phyloP scores from a whole-genome alignment of 2,113 vertebrate genomes.

The Lutjanus erythropterus region DNA sequence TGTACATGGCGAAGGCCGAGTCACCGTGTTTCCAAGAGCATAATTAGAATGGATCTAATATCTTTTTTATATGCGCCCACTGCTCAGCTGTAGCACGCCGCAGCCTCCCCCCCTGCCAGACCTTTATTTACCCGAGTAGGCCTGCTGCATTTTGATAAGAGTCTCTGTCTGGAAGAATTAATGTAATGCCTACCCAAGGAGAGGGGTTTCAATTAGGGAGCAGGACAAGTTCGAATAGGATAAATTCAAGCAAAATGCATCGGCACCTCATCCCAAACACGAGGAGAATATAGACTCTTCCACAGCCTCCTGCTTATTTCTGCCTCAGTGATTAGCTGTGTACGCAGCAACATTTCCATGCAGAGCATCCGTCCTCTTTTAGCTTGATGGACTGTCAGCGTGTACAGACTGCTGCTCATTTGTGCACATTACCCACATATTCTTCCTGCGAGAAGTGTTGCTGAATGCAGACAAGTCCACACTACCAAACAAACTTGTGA shows the following conservation, averaged over 20 bases:
- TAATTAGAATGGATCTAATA: constrained; percentile 67
- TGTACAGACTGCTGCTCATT: constrained; percentile 47
- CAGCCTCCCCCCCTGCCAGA: constrained; percentile 70
- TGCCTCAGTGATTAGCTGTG: constrained; percentile 24
- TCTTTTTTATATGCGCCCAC: constrained; percentile 51
- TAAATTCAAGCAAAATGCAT: constrained; percentile 55
- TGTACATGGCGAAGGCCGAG: constrained; percentile 32
- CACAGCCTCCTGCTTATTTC: constrained; percentile 8
- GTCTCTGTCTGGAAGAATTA: constrained; percentile 85
- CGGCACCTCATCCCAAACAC: constrained; percentile 27
- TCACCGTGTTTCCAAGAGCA: constrained; percentile 44
- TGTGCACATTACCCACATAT: constrained; percentile 42
- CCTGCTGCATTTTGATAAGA: constrained; percentile 88
- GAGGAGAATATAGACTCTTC: constrained; percentile 35
- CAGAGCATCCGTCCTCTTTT: constrained; percentile 14
- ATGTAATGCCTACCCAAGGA: constrained; percentile 79
- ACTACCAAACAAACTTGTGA: constrained; percentile 27
- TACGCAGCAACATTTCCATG: constrained; percentile 31
- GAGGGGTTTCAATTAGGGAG: constrained; percentile 73
- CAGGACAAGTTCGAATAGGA: constrained; percentile 49
- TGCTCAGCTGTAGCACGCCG: constrained; percentile 5
- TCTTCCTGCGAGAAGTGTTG: constrained; percentile 27
- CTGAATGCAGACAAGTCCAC: constrained; percentile 1
- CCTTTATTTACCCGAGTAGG: constrained; percentile 86
- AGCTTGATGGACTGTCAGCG: constrained; percentile 33